A percentile compares a stretch with the other conserved stretches of the same genome.
These are phyloP conservation scores for Scomber colias DNA, from an alignment of 2,113 vertebrate genomes.

Conservation along the genomic window DNA sequence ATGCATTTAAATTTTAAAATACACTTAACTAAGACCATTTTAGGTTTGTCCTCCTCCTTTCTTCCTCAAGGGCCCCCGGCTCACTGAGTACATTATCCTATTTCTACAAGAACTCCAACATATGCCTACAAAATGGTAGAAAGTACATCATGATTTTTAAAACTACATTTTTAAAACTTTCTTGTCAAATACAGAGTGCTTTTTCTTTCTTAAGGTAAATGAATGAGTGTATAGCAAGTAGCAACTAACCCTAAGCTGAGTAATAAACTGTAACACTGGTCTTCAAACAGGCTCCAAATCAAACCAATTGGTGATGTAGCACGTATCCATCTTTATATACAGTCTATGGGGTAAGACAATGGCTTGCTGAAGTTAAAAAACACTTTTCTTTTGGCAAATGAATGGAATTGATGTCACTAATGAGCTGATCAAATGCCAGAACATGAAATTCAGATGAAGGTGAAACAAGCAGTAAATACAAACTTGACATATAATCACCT, in stretches of 20 bases:
- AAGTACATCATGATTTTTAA: background rate
- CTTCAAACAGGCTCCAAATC: no score
- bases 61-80: background rate
- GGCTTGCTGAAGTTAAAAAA: background rate
- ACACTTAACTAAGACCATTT: conserved; percentile 36
- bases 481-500: no score
- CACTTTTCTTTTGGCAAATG: background rate
- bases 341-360: background rate
- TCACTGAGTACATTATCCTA: conserved; percentile 25
- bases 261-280: no score
- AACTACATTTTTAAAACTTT: background rate
- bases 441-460: background rate
- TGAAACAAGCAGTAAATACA: background rate
- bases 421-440: background rate
- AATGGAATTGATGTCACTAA: no score
- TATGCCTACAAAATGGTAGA: background rate
- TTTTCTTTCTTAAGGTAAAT: background rate
- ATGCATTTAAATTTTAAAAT: conserved; percentile 51
- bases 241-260: no score
- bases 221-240: background rate
- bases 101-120: conserved; percentile 19
- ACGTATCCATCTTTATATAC: no score
- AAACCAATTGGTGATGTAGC: no score
- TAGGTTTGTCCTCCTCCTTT: conserved; percentile 8
- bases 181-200: background rate